Conservation (phyloP, 1,140 invertebrate species). For the Gonatopus flavifemur region DNA sequence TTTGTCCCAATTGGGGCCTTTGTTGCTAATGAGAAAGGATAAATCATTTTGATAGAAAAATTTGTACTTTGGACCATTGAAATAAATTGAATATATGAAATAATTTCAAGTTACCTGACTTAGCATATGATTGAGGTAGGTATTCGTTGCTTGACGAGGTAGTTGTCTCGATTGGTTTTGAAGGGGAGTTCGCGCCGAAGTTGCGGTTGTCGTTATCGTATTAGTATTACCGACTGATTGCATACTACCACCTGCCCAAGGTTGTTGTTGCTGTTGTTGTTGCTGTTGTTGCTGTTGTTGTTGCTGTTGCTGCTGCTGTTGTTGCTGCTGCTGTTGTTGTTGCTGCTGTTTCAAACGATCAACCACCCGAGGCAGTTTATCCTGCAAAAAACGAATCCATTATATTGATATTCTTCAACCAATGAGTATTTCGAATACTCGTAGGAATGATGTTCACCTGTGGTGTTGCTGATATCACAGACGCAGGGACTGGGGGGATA, state of each 20-base stretch:
- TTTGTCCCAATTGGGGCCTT: slow-evolving; percentile 51
- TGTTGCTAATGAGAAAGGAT: slow-evolving; percentile 37
- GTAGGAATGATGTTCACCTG: slow-evolving; percentile 44
- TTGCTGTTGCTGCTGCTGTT: slow-evolving; percentile 66
- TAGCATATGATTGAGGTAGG: slow-evolving; percentile 61
- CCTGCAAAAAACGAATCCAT: slow-evolving; percentile 45
- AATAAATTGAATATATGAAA: slow-evolving; percentile 8
- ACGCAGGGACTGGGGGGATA: slow-evolving; percentile 67
- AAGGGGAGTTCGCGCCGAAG: slow-evolving; percentile 48
- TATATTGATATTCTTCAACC: too few relatives aligned
- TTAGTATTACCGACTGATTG: slow-evolving; percentile 47
- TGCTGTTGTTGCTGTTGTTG: slow-evolving; percentile 55
- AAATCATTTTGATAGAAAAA: too few relatives aligned
- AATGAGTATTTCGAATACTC: not conserved
- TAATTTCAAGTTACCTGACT: slow-evolving; percentile 45
- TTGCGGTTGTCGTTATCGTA: slow-evolving; percentile 49
- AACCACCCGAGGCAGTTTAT: slow-evolving; percentile 60
- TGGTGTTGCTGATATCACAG: slow-evolving; percentile 67
- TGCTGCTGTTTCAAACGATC: slow-evolving; percentile 49
- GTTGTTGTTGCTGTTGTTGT: slow-evolving; percentile 41
- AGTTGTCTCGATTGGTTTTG: slow-evolving; percentile 55
- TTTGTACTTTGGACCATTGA: not conserved
- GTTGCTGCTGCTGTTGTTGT: slow-evolving; percentile 56
- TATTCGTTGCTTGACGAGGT: slow-evolving; percentile 60
- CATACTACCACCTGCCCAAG: slow-evolving; percentile 50